Conservation (phyloP, 2,113 vertebrate genomes). For the Asarcornis scutulata region DNA sequence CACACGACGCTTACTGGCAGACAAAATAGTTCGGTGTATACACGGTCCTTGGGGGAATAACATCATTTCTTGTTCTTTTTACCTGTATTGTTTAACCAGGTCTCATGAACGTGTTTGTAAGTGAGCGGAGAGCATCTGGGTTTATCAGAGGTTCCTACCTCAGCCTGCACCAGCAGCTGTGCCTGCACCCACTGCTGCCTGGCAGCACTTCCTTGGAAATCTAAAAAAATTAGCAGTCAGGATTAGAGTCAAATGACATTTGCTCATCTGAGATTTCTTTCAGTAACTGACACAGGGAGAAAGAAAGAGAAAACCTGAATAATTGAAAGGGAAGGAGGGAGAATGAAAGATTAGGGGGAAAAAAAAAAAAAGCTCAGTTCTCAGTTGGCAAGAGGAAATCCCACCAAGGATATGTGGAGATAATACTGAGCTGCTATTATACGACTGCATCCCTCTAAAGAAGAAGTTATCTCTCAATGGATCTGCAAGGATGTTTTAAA, state of each 20-base stretch:
- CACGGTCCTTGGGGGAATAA: not conserved
- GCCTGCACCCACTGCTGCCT: not conserved
- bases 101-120: slow-evolving; percentile 23
- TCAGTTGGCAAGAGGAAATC: slow-evolving; percentile 13
- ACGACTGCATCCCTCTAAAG: slow-evolving; percentile 3
- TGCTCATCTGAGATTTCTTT: not conserved
- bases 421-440: slow-evolving; percentile 28
- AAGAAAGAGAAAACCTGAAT: slow-evolving; percentile 2
- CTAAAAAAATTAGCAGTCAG: not conserved
- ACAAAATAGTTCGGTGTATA: slow-evolving; percentile 18
- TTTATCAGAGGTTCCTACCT: not conserved
- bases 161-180: not conserved
- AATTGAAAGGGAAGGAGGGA: not conserved
- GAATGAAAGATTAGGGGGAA: not conserved
- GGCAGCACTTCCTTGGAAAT: not conserved
- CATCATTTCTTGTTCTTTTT: not conserved
- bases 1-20: slow-evolving; percentile 55
- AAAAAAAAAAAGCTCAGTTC: not conserved
- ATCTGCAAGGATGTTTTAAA: slow-evolving; percentile 22
- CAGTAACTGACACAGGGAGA: not conserved
- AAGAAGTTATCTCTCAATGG: slow-evolving; percentile 40
- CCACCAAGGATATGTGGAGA: not conserved
- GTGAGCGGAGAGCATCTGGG: not conserved
- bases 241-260: not conserved
- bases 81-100: not conserved